Conservation (phyloP, 2,113 vertebrate species). For the Globicephala melas region DNA sequence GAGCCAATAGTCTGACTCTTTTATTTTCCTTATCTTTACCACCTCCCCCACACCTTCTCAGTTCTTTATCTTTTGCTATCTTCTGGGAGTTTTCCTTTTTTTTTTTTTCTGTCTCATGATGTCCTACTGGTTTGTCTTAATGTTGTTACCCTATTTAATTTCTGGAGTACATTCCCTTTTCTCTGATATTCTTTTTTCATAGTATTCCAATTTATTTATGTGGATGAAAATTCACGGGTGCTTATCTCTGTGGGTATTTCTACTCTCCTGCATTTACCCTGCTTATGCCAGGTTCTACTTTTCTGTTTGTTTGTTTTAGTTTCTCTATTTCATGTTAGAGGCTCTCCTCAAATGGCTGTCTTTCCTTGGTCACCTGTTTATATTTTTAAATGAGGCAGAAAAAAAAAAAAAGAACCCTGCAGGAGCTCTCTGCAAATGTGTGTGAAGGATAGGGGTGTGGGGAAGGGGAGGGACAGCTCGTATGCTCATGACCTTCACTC, state of each 20-base stretch:
- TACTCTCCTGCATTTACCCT: not conserved
- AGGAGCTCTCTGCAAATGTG: not conserved
- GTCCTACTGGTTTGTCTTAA: not conserved
- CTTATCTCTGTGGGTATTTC: not conserved
- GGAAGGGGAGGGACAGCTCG: too few species aligned
- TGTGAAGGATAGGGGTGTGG: not conserved
- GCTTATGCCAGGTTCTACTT: not conserved
- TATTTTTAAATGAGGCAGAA: not conserved
- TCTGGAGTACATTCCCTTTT: not conserved
- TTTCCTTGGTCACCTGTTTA: not conserved
- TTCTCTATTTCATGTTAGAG: not conserved
- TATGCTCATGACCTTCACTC: not conserved
- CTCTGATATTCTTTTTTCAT: not conserved
- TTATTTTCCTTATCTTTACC: not conserved
- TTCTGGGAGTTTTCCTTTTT: not conserved
- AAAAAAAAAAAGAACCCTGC: not conserved
- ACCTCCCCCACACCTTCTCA: not conserved
- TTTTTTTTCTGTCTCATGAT: not conserved
- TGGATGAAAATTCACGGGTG: accelerated
- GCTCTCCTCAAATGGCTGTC: not conserved
- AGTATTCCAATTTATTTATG: not conserved
- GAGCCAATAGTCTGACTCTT: not conserved
- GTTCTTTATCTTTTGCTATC: not conserved
- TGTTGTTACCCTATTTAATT: not conserved
- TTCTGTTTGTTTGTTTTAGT: not conserved